Evolutionary conservation across 2,888 invertebrate genomes (phyloP), one percentile per base, ranked within the genome.

Genomic region (Calephelis perditalis): DNA sequence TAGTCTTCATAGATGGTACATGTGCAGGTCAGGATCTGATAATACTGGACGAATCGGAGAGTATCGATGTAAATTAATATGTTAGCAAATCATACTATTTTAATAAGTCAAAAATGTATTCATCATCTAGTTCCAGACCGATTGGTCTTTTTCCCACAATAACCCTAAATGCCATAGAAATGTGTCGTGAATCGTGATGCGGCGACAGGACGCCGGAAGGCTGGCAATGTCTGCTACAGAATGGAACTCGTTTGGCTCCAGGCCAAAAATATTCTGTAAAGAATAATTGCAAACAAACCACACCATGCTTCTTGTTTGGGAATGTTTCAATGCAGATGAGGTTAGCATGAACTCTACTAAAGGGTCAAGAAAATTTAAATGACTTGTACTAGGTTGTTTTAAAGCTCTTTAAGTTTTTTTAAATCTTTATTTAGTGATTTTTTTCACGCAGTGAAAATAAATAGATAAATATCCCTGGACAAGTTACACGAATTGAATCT

Each of bases 201-300:
- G 72, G 70, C 72, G 73, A 71, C 72, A 75, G 73, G 71, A 73
- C 68, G 72, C 72, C 77, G 74, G 76, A 77, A 74, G 72, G 68
- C 65, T 71, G 70, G 72, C 73, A 70, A 70, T 69, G 67, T 72
- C 74, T 67, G 66, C 70, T 67, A 66, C 67, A 67, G 65, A 62
- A 58, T 61, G 60, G 55, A 36, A 52, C 36, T 52, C 52, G 52
- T 58, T 70, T 83, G 83, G 83, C 78, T 64, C 60, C 45, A 65
- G 59, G 73, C 82, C 83, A 83, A 71, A 73, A 70, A 70, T 70
- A 40, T 68, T 70, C 64, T 71, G 44, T 57, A 56, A 57, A 55
- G 59, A 62, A 58, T 71, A 66, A 74, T 68, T 63, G 68, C 63
- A 69, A 69, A 68, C 62, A 62, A 70, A 67, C 64, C 62, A 63